These are phyloP conservation scores for Malacosoma neustria DNA, from an alignment of 2,888 invertebrate genomes.

Conservation along the genomic window DNA sequence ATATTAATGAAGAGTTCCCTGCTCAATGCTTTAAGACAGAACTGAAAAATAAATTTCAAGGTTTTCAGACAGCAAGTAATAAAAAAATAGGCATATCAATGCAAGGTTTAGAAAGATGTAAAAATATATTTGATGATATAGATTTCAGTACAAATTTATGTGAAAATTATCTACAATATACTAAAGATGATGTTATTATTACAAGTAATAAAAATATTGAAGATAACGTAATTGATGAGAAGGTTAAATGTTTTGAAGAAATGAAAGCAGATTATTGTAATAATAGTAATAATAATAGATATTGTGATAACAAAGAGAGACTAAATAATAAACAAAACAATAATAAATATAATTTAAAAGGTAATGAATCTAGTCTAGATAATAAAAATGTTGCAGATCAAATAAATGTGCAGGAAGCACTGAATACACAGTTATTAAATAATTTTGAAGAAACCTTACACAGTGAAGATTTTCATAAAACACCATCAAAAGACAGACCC, in stretches of 20 bases:
- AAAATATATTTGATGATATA: slow-evolving; percentile 31
- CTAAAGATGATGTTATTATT: too few relatives aligned
- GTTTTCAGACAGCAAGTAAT: slow-evolving; percentile 29
- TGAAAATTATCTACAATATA: too few relatives aligned
- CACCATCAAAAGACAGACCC: slow-evolving; percentile 37
- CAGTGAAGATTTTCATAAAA: slow-evolving; percentile 44
- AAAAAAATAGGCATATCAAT: slow-evolving; percentile 25
- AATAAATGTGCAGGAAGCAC: slow-evolving; percentile 19
- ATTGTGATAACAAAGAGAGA: too few relatives aligned
- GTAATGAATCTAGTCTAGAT: slow-evolving; percentile 6
- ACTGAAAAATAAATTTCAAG: slow-evolving; percentile 4
- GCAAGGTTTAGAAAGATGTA: slow-evolving; percentile 30
- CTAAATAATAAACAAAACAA: too few relatives aligned
- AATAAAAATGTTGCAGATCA: slow-evolving; percentile 1
- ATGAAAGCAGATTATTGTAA: too few relatives aligned
- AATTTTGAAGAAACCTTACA: slow-evolving; percentile 48
- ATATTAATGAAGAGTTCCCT: slow-evolving; percentile 12
- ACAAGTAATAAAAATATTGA: too few relatives aligned
- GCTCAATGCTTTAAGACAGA: background rate
- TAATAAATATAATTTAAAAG: too few relatives aligned
- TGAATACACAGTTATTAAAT: slow-evolving; percentile 49
- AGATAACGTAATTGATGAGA: too few relatives aligned
- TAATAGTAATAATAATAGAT: too few relatives aligned
- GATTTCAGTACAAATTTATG: slow-evolving; percentile 6
- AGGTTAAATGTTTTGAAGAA: too few relatives aligned